Evolutionary conservation across 2,113 vertebrate species (phyloP), one percentile per base, ranked within the genome.

Genomic region (Peromyscus californicus): DNA sequence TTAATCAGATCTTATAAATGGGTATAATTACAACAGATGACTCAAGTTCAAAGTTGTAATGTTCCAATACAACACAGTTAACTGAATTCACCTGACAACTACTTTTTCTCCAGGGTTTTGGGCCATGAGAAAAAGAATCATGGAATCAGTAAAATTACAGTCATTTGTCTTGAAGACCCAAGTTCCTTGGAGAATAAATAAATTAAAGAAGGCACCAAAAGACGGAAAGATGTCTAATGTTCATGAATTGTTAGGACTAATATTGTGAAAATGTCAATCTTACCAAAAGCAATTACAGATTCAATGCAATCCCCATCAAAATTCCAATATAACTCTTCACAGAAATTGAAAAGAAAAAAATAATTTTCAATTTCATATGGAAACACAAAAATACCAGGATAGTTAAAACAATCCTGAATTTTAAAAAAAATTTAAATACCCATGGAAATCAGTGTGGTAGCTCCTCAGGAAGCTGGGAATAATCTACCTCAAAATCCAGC

Each of bases 31-130:
- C 67, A 85, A 0, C 10, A 16, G 86, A 48, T 80, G 12, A 72
- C 48, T 54, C 57, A 9, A 84, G 12, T 3, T 42, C 19, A 97
- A 29, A 76, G 22, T 11, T 57, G 70, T 70, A 19, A 5, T 75
- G 67, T 3, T 42, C 86, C 80, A 95, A 94, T 65, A 72, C 8
- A 48, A 88, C 57, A 45, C 24, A 29, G 45, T 90, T 93, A 33
- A 85, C 12, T 74, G 5, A 93, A 70, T 80, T 90, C 74, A 93
- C 7, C 15, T 96, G 90, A 85, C 6, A 85, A 82, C 80, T 76
- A 92, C 19, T 48, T 31, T 83, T 26, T 65, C 42, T 96, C 69
- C 36, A 97, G 78, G 70, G 85, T 51, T 67, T 78, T 91, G 8
- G 1, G 72, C 82, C 21, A 86, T n/a, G 31, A 94, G 65, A 65